These are phyloP conservation scores for Chrysodeixis includens DNA, from an alignment of 2,888 invertebrate genomes.

Conservation along the genomic window DNA sequence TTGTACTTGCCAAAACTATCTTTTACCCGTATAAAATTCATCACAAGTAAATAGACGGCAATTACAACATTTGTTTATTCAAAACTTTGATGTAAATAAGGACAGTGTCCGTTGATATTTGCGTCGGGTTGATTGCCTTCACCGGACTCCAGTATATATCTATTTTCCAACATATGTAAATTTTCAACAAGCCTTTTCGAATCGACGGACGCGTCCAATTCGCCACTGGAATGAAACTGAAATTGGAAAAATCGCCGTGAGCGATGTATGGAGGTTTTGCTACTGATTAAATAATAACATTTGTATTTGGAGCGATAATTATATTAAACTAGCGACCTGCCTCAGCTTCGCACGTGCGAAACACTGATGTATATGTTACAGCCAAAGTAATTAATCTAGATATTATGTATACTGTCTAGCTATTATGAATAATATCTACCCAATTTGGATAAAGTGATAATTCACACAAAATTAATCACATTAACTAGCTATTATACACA, in stretches of 20 bases:
- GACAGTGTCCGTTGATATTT: constrained; percentile 71
- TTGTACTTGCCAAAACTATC: background rate
- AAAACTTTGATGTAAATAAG: constrained; percentile 74
- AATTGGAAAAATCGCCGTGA: constrained; percentile 82
- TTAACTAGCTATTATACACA: no score
- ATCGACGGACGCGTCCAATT: constrained; percentile 83
- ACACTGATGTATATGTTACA: no score
- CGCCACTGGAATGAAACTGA: constrained; percentile 77
- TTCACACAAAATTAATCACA: no score
- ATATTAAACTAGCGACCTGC: no score
- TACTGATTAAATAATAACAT: constrained; percentile 54
- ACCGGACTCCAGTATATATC: constrained; percentile 68
- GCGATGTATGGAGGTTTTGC: constrained; percentile 63
- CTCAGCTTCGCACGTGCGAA: no score
- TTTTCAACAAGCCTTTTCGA: constrained; percentile 86
- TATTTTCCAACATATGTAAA: constrained; percentile 83
- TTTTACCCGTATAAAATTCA: constrained; percentile 50
- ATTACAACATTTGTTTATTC: constrained; percentile 71
- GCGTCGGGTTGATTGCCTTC: constrained; percentile 81
- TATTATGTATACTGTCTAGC: no score
- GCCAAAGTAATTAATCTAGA: no score
- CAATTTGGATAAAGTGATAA: no score
- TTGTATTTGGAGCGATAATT: constrained; percentile 12
- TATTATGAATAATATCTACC: no score
- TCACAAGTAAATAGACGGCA: constrained; percentile 58